These are phyloP conservation scores for Empis stercorea DNA, from an alignment of 2,888 invertebrate genomes.

Conservation along the genomic window DNA sequence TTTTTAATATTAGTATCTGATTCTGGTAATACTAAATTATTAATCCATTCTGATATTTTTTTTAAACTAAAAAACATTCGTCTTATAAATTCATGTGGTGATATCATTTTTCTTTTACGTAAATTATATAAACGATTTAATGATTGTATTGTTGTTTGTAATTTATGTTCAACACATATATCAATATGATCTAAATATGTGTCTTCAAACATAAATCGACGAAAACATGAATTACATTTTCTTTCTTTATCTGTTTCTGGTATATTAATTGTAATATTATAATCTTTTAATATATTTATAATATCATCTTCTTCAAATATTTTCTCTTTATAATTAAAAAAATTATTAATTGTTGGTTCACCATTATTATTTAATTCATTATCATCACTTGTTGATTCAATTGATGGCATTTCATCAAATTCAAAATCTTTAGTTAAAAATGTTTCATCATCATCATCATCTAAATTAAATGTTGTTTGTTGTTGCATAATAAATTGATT, in stretches of 20 bases:
- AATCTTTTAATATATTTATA: conserved; percentile 26
- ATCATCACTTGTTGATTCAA: conserved; percentile 26
- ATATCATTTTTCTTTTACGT: conserved; percentile 27
- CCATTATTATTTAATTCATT: conserved; percentile 21
- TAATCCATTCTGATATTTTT: conserved; percentile 31
- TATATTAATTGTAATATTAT: conserved; percentile 30
- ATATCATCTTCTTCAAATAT: conserved; percentile 34
- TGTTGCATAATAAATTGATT: neutral
- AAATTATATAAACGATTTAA: conserved; percentile 27
- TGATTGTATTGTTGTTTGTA: conserved; percentile 26
- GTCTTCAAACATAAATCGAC: conserved; percentile 34
- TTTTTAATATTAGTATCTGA: too few species aligned
- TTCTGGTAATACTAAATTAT: conserved; percentile 21
- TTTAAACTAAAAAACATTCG: conserved; percentile 33
- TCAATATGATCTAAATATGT: conserved; percentile 29
- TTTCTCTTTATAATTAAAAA: conserved; percentile 31
- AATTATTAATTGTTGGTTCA: conserved; percentile 20
- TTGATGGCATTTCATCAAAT: neutral
- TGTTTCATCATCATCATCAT: neutral
- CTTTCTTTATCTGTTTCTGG: conserved; percentile 33
- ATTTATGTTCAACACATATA: conserved; percentile 31
- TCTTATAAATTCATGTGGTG: conserved; percentile 33
- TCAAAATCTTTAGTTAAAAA: neutral
- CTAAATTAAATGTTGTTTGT: neutral
- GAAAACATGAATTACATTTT: conserved; percentile 31